Evolutionary conservation across 2,113 vertebrate genomes (phyloP), one percentile per base, ranked within the genome.

Genomic region (Speoplatyrhinus poulsoni): DNA sequence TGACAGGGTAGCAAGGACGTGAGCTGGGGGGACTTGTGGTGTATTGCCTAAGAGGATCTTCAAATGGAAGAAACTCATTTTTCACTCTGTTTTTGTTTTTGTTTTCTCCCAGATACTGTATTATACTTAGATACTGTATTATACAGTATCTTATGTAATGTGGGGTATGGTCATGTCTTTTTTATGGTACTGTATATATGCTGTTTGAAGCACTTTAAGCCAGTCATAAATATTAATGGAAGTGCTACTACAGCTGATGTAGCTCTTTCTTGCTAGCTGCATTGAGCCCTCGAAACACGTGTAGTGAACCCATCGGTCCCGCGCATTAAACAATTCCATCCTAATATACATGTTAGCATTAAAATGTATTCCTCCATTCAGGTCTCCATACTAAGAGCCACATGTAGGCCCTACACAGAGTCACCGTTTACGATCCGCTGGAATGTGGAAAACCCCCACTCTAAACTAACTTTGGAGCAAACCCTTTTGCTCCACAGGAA

Each of bases 231-330:
- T 73, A 81, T 81, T 82, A 72, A 81, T 65, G 76, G 62, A 75
- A 77, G 82, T 70, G 82, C 69, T 57, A 63, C 65, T 68, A 55
- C 65, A 78, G 81, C 65, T 75, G 70, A 81, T 79, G 72, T 81
- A 62, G 71, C 75, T 58, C 47, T 72, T n/a, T 80, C 79, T 80
- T 82, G 81, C 81, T 87, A 82, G 87, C 69, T 16, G 71, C 59
- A 63, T 36, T 72, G 54, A 84, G 26, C 13, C 1, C 75, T 63
- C 46, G 46, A 53, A 77, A 77, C 57, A 62, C 76, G n/a, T n/a
- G n/a, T n/a, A n/a, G n/a, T n/a, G n/a, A n/a, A n/a, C n/a, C n/a
- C n/a, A n/a, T n/a, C n/a, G n/a, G n/a, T n/a, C n/a, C n/a, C n/a
- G n/a, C n/a, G n/a, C n/a, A n/a, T n/a, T n/a, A n/a, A n/a, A n/a